Percentiles rank a stretch among this genome's conserved stretches.
phyloP scores from a whole-genome alignment of 1,140 invertebrate genomes.

The Zaprionus nigranus region DNA sequence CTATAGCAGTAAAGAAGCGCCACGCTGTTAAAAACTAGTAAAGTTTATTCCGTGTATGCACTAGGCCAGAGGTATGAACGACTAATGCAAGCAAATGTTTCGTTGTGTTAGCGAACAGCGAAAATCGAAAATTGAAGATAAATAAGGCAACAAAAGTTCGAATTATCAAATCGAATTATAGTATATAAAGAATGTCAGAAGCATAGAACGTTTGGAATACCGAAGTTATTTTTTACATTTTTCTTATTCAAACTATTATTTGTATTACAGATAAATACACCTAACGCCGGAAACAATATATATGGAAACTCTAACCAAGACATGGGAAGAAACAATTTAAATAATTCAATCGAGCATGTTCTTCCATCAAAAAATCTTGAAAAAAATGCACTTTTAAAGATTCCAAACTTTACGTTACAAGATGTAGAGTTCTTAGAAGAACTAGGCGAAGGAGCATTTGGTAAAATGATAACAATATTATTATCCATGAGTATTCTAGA shows the following conservation, averaged over 20 bases:
- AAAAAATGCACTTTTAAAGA: conserved; percentile 85
- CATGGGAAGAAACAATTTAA: conserved; percentile 86
- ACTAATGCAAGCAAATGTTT: no score
- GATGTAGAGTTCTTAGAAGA: conserved; percentile 96
- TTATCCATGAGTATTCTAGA: background rate
- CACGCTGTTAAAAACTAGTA: no score
- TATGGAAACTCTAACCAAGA: conserved; percentile 91
- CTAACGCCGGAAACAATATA: conserved; percentile 91
- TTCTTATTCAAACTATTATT: background rate
- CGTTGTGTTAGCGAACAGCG: no score
- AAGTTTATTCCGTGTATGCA: no score
- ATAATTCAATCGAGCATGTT: conserved; percentile 47
- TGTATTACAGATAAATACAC: conserved; percentile 86
- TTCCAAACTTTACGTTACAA: conserved; percentile 90
- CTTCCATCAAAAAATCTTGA: conserved; percentile 83
- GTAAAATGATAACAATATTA: conserved; percentile 85
- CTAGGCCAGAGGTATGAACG: no score
- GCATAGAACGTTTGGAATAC: no score
- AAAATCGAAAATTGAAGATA: no score
- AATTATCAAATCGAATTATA: no score
- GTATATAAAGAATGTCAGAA: no score
- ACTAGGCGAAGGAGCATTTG: conserved; percentile 98
- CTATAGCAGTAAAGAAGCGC: no score
- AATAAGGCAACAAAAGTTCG: no score
- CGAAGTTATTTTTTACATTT: no score